Percentiles rank a stretch among this genome's conserved stretches.
phyloP scores from a whole-genome alignment of 2,888 invertebrate species.

The Rhagophthalmus giganteus region DNA sequence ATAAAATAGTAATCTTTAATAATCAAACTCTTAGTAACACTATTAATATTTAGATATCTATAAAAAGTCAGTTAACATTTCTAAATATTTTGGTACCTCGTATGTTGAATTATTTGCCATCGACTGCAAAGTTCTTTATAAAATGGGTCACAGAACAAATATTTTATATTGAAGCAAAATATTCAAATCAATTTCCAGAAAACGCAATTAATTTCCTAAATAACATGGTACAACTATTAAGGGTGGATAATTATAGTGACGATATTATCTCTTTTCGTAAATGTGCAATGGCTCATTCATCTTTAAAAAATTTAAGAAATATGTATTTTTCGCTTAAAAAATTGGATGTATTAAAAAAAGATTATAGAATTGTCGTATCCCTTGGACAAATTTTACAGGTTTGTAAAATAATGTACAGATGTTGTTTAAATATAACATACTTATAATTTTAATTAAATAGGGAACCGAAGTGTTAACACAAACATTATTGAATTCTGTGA shows the following conservation, averaged over 20 bases:
- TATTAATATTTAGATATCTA: conserved; percentile 31
- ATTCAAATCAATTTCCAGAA: conserved; percentile 47
- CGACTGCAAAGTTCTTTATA: conserved; percentile 39
- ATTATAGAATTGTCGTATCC: conserved; percentile 40
- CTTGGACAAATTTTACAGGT: conserved; percentile 42
- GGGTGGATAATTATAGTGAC: conserved; percentile 32
- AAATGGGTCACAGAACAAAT: conserved; percentile 43
- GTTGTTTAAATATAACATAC: neutral
- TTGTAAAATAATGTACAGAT: neutral
- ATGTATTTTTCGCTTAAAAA: conserved; percentile 27
- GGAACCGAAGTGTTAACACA: conserved; percentile 35
- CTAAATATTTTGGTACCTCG: conserved; percentile 44
- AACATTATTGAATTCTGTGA: conserved; percentile 37
- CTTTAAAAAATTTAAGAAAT: conserved; percentile 14
- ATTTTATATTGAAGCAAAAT: conserved; percentile 38
- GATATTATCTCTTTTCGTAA: conserved; percentile 20
- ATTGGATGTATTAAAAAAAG: conserved; percentile 38
- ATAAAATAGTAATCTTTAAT: conserved; percentile 8
- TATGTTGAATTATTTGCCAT: conserved; percentile 40
- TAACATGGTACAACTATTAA: conserved; percentile 41
- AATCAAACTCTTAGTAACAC: conserved; percentile 26
- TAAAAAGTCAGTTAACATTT: conserved; percentile 35
- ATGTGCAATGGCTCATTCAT: conserved; percentile 8
- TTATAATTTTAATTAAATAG: neutral
- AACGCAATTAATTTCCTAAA: conserved; percentile 39